Percentiles rank a stretch among this genome's conserved stretches.
These are phyloP conservation scores for Zapornia atra DNA, from an alignment of 2,113 vertebrate genomes.

Conservation along the genomic window DNA sequence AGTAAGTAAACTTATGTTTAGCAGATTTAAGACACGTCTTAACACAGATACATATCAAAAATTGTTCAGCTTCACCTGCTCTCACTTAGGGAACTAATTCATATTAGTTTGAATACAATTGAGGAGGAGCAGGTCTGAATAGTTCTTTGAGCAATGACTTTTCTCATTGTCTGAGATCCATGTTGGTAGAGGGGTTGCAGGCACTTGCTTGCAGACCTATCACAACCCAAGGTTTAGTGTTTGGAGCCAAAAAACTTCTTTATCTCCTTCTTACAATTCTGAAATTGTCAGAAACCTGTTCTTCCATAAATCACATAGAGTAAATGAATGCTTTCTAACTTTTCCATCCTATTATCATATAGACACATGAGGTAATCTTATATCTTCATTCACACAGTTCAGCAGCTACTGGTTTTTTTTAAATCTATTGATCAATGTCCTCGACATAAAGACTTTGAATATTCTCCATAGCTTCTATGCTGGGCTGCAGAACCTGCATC, in stretches of 20 bases:
- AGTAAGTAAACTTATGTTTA: background rate
- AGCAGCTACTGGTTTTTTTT: background rate
- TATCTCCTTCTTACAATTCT: background rate
- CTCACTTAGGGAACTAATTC: background rate
- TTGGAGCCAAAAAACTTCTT: background rate
- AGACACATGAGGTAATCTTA: background rate
- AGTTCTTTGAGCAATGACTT: background rate
- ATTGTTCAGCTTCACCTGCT: background rate
- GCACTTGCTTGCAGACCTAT: accelerated
- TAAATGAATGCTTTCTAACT: background rate
- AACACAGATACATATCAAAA: background rate
- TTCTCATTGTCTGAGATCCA: background rate
- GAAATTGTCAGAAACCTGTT: background rate
- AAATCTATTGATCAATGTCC: background rate
- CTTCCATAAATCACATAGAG: background rate
- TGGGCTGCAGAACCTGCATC: background rate
- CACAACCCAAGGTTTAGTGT: accelerated
- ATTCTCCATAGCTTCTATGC: background rate
- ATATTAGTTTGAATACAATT: background rate
- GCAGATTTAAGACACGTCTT: background rate
- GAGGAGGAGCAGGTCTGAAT: background rate
- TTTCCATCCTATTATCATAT: background rate
- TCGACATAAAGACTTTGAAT: background rate
- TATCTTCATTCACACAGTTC: background rate
- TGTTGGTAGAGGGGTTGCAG: background rate